Conservation (phyloP, 2,113 vertebrate genomes). For the Apus apus region DNA sequence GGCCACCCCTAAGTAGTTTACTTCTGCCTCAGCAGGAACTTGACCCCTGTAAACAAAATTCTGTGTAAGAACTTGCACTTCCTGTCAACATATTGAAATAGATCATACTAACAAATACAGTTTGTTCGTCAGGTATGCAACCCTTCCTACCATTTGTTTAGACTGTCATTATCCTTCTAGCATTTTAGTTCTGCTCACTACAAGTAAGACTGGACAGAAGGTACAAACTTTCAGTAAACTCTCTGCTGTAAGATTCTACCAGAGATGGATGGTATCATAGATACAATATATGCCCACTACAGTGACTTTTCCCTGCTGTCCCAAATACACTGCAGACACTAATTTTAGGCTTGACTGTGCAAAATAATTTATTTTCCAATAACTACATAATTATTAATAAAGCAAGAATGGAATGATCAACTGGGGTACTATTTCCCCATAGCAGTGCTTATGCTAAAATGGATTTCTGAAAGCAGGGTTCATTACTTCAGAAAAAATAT, state of each 20-base stretch:
- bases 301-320: not conserved
- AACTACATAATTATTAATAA: not conserved
- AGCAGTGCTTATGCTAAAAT: not conserved
- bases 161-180: not conserved
- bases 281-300: not conserved
- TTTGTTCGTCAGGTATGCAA: not conserved
- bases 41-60: constrained; percentile 79
- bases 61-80: constrained; percentile 2
- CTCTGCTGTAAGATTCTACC: not conserved
- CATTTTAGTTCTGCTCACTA: not conserved
- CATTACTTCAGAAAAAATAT: not conserved
- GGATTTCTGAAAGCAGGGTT: not conserved
- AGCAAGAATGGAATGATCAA: not conserved
- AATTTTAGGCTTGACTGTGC: not conserved
- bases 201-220: not conserved
- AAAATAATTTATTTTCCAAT: not conserved
- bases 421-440: not conserved
- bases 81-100: not conserved
- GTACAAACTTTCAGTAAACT: not conserved
- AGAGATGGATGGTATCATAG: not conserved
- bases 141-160: not conserved
- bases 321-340: not conserved
- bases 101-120: not conserved
- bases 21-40: constrained; percentile 84
- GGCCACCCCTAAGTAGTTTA: constrained; percentile 85